phyloP scores from a whole-genome alignment of 2,113 vertebrate genomes.

The Tonatia bakeri region DNA sequence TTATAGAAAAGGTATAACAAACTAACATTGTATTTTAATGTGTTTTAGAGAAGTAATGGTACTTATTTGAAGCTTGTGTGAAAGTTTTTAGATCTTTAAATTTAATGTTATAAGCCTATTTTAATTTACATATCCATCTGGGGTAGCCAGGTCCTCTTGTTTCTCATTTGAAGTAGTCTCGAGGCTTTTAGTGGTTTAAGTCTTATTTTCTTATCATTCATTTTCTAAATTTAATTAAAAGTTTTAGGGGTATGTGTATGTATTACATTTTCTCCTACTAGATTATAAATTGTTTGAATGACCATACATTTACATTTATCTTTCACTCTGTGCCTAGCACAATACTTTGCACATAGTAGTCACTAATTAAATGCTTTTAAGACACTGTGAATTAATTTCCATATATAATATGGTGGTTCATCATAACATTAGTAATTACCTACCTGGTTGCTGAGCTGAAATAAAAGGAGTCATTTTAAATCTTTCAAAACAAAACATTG shows the following conservation, averaged over 20 bases:
- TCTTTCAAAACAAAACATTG: neutral
- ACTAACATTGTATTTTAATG: neutral
- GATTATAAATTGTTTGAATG: neutral
- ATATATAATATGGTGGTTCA: neutral
- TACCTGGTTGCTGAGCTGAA: neutral
- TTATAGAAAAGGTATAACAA: neutral
- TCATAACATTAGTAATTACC: neutral
- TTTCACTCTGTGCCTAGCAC: neutral
- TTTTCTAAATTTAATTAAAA: slow-evolving; percentile 46
- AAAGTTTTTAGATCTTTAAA: slow-evolving; percentile 35
- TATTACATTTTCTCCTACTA: slow-evolving; percentile 2
- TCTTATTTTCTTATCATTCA: slow-evolving; percentile 22
- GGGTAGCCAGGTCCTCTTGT: neutral
- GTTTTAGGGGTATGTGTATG: neutral
- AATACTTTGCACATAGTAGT: neutral
- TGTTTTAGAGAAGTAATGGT: neutral
- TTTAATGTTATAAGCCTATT: slow-evolving; percentile 1
- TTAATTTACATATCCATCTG: neutral
- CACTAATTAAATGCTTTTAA: slow-evolving; percentile 5
- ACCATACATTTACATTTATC: neutral
- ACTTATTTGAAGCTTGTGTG: neutral
- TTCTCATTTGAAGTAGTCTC: slow-evolving; percentile 36
- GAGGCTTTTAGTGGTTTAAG: slow-evolving; percentile 14
- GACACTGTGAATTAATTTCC: neutral
- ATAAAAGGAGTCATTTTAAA: neutral